Percentiles rank a stretch among this genome's conserved stretches.
phyloP scores from a whole-genome alignment of 2,113 vertebrate species.

The Centropristis striata region DNA sequence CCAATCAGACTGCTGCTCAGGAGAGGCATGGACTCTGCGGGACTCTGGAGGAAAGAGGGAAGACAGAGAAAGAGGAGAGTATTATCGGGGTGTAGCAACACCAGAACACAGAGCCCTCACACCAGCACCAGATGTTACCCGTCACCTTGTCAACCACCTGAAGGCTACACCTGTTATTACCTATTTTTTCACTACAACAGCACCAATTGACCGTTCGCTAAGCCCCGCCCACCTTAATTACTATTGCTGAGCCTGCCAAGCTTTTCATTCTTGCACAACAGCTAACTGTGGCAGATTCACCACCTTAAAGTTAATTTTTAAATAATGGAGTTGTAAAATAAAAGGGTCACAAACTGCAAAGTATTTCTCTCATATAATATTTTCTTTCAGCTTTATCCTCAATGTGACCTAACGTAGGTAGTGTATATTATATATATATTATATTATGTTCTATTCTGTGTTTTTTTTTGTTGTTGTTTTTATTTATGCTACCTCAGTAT shows the following conservation, averaged over 20 bases:
- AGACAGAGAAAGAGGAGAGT: background rate
- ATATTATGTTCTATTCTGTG: too few species aligned
- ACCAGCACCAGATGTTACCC: slow-evolving; percentile 67
- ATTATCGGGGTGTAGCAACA: background rate
- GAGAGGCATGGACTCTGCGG: slow-evolving; percentile 77
- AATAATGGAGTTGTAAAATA: too few species aligned
- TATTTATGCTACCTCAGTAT: too few species aligned
- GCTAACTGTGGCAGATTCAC: background rate
- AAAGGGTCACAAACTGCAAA: too few species aligned
- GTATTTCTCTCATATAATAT: too few species aligned
- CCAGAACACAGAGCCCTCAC: slow-evolving; percentile 17
- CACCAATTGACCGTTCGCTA: slow-evolving; percentile 35
- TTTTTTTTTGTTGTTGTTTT: too few species aligned
- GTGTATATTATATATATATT: too few species aligned
- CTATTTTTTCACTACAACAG: slow-evolving; percentile 37
- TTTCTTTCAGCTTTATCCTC: background rate
- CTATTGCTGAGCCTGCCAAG: slow-evolving; percentile 12
- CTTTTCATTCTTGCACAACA: slow-evolving; percentile 12
- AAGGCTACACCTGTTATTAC: slow-evolving; percentile 23
- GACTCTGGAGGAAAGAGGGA: slow-evolving; percentile 70
- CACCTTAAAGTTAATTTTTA: too few species aligned
- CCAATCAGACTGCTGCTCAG: slow-evolving; percentile 80
- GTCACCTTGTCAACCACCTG: slow-evolving; percentile 58
- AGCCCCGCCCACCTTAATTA: background rate
- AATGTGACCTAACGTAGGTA: background rate